Conservation (phyloP, 2,113 vertebrate genomes). For the Saguinus midas region DNA sequence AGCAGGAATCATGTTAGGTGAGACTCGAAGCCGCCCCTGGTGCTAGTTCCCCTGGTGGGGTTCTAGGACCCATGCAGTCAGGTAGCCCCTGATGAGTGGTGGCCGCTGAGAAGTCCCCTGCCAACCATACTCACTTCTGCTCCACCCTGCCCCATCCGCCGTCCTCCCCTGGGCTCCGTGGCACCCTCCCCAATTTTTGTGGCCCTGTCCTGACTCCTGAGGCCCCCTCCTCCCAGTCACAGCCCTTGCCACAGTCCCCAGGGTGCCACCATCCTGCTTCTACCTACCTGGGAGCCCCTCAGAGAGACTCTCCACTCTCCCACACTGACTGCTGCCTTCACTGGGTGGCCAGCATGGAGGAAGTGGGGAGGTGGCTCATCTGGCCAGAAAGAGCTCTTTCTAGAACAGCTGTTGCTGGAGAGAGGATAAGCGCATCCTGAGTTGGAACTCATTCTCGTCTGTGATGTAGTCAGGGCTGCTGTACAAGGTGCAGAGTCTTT, state of each 20-base stretch:
- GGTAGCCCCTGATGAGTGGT: background rate
- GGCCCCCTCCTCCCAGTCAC: background rate
- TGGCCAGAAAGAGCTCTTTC: background rate
- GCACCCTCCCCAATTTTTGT: background rate
- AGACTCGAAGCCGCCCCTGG: background rate
- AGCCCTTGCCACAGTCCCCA: background rate
- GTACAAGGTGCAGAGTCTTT: background rate
- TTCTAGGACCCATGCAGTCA: background rate
- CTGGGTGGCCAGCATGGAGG: background rate
- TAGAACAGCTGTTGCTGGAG: no score
- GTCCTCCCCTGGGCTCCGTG: background rate
- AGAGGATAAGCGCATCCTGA: background rate
- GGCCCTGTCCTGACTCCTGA: background rate
- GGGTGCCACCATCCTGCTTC: background rate
- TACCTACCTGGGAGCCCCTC: background rate
- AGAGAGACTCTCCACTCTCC: background rate
- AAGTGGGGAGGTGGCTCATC: background rate
- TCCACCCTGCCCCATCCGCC: background rate
- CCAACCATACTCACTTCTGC: fast-evolving
- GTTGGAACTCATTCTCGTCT: background rate
- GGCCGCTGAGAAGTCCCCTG: background rate
- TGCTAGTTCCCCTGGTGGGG: fast-evolving
- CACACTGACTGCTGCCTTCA: fast-evolving
- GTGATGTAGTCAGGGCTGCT: background rate
- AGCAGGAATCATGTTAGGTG: fast-evolving